Conservation (phyloP, 2,113 vertebrate species). For the Tragulus kanchil region DNA sequence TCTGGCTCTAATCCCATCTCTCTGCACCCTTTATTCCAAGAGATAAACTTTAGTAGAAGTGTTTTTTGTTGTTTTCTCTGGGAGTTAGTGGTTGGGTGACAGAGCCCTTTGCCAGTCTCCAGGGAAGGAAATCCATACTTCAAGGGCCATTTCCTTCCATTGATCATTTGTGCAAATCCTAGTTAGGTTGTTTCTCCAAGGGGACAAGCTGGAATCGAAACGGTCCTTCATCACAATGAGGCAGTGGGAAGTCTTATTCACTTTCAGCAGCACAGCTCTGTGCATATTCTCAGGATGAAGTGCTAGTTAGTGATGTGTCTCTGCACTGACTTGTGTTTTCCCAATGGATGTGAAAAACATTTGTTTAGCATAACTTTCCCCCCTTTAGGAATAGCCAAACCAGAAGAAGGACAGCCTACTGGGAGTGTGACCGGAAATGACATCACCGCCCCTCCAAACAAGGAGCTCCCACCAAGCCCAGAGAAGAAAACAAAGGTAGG, state of each 20-base stretch:
- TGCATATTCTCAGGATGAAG: neutral
- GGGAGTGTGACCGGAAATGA: constrained; percentile 86
- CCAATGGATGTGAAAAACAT: neutral
- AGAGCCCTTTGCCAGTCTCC: constrained; percentile 53
- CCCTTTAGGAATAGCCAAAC: constrained; percentile 79
- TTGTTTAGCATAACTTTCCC: constrained; percentile 22
- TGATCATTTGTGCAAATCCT: constrained; percentile 43
- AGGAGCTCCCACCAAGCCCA: constrained; percentile 91
- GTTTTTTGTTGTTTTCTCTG: constrained; percentile 56
- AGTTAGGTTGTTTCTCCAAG: constrained; percentile 41
- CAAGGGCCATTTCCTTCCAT: constrained; percentile 46
- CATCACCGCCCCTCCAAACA: constrained; percentile 89
- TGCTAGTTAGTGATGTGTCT: constrained; percentile 3
- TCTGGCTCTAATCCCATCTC: constrained; percentile 76
- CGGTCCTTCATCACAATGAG: neutral
- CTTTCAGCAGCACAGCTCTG: neutral
- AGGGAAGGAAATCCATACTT: constrained; percentile 53
- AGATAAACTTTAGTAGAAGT: constrained; percentile 59
- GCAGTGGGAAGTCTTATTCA: neutral
- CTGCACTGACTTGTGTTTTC: neutral
- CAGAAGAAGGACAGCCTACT: constrained; percentile 86
- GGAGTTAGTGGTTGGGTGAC: constrained; percentile 53
- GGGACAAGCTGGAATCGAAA: constrained; percentile 54
- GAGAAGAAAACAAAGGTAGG: constrained; percentile 97
- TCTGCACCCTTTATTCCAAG: constrained; percentile 56